Evolutionary conservation across 2,888 invertebrate genomes (phyloP).

Genomic region (Physocephala rufipes): DNA sequence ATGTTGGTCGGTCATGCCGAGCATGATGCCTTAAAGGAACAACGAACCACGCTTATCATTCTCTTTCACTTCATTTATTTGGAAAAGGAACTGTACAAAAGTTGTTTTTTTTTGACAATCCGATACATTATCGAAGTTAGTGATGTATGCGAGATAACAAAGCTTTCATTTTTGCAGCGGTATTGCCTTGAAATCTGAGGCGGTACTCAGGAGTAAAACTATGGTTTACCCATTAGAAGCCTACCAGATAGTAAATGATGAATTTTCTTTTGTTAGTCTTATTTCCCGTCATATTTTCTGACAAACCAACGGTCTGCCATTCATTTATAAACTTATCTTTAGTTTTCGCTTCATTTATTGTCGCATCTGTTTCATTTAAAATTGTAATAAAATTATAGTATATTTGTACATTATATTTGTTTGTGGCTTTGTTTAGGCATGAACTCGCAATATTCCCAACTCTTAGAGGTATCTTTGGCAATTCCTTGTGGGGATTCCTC

Average conservation of each 20-base stretch:
- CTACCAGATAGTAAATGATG: no score
- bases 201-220: no score
- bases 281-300: background rate
- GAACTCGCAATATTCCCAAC: conserved; percentile 18
- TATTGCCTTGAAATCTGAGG: no score
- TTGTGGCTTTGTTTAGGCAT: background rate
- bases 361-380: conserved; percentile 38
- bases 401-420: conserved; percentile 21
- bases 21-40: background rate
- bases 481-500: no score
- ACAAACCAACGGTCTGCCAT: conserved; percentile 14
- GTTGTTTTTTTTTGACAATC: background rate
- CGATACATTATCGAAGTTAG: no score
- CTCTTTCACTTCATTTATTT: background rate
- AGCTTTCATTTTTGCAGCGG: background rate
- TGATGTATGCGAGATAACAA: no score
- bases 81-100: background rate
- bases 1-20: no score
- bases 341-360: conserved; percentile 25
- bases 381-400: conserved; percentile 17
- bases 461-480: no score
- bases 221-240: no score
- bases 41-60: no score
- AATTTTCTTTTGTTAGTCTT: no score
- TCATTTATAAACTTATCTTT: conserved; percentile 11